Evolutionary conservation across 2,113 vertebrate genomes (phyloP).

Genomic region (Trichomycterus rosablanca): DNA sequence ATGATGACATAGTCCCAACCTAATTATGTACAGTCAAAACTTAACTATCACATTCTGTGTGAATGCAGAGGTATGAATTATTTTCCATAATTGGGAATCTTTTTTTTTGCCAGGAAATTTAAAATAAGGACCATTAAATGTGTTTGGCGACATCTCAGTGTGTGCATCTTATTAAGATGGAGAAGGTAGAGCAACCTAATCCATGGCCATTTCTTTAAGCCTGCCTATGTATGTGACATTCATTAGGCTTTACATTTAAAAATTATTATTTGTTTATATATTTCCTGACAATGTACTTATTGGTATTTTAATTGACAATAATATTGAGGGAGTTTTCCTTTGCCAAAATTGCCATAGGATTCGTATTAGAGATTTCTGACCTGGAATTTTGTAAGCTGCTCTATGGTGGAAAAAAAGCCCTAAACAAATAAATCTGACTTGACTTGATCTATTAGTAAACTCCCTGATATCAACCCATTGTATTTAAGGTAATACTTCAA

Average conservation of each 20-base stretch:
- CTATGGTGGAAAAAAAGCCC: too few relatives aligned
- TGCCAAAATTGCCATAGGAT: too few relatives aligned
- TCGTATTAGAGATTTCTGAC: too few relatives aligned
- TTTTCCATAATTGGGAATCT: slow-evolving; percentile 31
- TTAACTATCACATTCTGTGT: slow-evolving; percentile 38
- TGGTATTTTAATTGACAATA: too few relatives aligned
- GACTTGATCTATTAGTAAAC: not conserved
- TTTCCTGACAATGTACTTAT: too few relatives aligned
- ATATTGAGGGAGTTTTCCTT: too few relatives aligned
- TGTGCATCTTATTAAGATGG: not conserved
- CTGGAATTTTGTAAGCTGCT: too few relatives aligned
- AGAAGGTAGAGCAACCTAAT: too few relatives aligned
- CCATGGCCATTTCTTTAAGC: too few relatives aligned
- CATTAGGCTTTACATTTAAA: too few relatives aligned
- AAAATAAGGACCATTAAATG: not conserved
- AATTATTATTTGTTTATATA: too few relatives aligned
- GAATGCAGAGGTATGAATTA: slow-evolving; percentile 27
- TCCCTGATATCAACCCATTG: not conserved
- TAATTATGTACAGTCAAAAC: slow-evolving; percentile 68
- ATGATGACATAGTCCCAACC: slow-evolving; percentile 51
- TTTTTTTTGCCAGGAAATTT: not conserved
- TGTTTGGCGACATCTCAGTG: slow-evolving; percentile 1
- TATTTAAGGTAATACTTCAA: slow-evolving; percentile 25
- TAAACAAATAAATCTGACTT: not conserved
- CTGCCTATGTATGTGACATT: too few relatives aligned